A percentile compares a stretch with the other conserved stretches of the same genome.
phyloP scores from a whole-genome alignment of 2,797 vertebrate species.

The Ataeniobius toweri region DNA sequence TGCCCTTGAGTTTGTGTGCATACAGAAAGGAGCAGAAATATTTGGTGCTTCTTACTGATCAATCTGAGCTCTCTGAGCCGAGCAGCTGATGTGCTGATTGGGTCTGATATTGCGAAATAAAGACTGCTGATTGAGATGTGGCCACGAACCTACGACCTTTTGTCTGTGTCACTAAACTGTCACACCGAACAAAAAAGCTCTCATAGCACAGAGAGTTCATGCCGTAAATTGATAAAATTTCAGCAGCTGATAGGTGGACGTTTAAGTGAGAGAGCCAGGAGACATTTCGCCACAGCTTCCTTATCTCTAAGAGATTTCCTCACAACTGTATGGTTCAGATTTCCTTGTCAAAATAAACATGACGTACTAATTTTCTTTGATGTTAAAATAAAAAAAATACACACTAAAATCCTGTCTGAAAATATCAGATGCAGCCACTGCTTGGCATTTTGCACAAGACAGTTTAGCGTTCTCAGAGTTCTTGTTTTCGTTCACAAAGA shows the following conservation, averaged over 20 bases:
- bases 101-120: constrained; percentile 57
- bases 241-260: constrained; percentile 15
- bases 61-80: constrained; percentile 23
- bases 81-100: constrained; percentile 39
- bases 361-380: not conserved
- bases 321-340: constrained; percentile 14
- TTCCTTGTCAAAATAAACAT: constrained; percentile 69
- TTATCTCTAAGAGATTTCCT: constrained; percentile 6
- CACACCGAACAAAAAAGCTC: constrained; percentile 28
- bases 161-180: constrained; percentile 51
- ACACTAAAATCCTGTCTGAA: not conserved
- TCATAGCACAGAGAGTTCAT: constrained; percentile 40
- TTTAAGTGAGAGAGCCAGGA: constrained; percentile 12
- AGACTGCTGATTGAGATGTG: constrained; percentile 39
- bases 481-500: not conserved
- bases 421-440: not conserved
- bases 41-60: not conserved
- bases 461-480: not conserved
- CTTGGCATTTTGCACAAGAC: not conserved
- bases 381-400: not conserved
- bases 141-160: constrained; percentile 68
- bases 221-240: constrained; percentile 62
- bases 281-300: constrained; percentile 8
- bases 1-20: constrained; percentile 9
- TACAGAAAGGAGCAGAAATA: constrained; percentile 6